Conservation (phyloP, 2,797 vertebrate genomes). For the Erpetoichthys calabaricus region DNA sequence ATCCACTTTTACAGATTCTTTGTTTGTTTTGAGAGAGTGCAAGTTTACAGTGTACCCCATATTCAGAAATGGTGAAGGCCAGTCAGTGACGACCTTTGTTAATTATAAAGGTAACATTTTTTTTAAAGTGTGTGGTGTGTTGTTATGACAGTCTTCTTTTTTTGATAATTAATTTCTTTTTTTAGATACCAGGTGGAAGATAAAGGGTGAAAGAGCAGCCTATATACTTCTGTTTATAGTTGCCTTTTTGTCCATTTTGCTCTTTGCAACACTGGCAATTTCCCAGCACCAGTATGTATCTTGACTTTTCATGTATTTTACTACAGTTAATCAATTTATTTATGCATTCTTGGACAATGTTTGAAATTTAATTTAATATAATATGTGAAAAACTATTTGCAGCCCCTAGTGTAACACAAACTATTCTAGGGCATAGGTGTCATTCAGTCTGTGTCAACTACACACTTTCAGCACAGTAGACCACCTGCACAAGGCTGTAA, state of each 20-base stretch:
- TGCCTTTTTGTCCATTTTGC: conserved; percentile 55
- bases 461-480: too few relatives aligned
- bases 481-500: too few relatives aligned
- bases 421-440: too few relatives aligned
- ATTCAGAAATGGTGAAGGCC: conserved; percentile 70
- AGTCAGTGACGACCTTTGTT: conserved; percentile 36
- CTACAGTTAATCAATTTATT: not conserved
- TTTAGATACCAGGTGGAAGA: conserved; percentile 40
- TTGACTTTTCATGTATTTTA: not conserved
- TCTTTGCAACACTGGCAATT: conserved; percentile 64
- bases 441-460: too few relatives aligned
- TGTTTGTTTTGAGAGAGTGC: conserved; percentile 62
- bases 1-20: conserved; percentile 50
- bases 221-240: conserved; percentile 65
- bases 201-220: conserved; percentile 41
- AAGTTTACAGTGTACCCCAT: conserved; percentile 71
- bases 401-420: too few relatives aligned
- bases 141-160: not conserved
- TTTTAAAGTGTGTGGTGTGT: too few relatives aligned
- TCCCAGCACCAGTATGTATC: conserved; percentile 73
- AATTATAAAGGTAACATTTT: conserved; percentile 50
- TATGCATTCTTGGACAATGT: too few relatives aligned
- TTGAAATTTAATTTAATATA: too few relatives aligned
- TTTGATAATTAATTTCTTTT: conserved; percentile 20
- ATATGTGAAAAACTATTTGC: too few relatives aligned